Evolutionary conservation across 2,113 vertebrate species (phyloP), one percentile per base, ranked within the genome.

Genomic region (Labeo rohita): DNA sequence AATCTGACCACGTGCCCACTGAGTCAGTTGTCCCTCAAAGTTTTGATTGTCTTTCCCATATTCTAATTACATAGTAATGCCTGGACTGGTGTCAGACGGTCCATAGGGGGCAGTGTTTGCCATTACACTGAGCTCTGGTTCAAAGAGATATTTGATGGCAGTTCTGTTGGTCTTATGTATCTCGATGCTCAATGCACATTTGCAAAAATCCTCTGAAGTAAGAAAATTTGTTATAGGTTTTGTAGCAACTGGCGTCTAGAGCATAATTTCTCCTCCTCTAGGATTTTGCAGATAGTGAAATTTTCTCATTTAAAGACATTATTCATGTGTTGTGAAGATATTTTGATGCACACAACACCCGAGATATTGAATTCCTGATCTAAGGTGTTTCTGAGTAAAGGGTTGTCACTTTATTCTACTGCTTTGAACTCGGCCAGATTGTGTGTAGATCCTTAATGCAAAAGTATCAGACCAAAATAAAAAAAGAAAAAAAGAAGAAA

Each of bases 371-470:
- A 34, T 81, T 66, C 39, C 39, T 47, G 7, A 65, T 81, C 39
- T 34, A 28, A 23, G n/a, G 39, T 28, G 7, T 80, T 54, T 23
- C 74, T 52, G 74, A 52, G 47, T 34, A 34, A 52, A 34, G 11
- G 47, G 21, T 61, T 61, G 56, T 61, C 56, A 61, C 56, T 61
- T 61, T n/a, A 18, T 61, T n/a, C 56, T 61, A n/a, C 56, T n/a
- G 2, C 56, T 59, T 78, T 23, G 21, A 80, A 80, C 10, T 63
- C 7, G 11, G 77, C 21, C 54, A 23, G 36, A 45, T 63, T 63
- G 10, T 80, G 56, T 80, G 10, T 15, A 8, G 56, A n/a, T 63
- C 10, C 77, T 79, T 79, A 61, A 50, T 77, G 50, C 36, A 72
- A 45, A 72, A n/a, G 18, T 45, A 45, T 45, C 39, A 45, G 39